Evolutionary conservation across 2,113 vertebrate species (phyloP).

Genomic region (human (Homo sapiens)): GRCh38 chr6:23045001-23045500

Average conservation of each 20-base stretch:
- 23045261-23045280: neutral
- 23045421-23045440: too few relatives aligned
- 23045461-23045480: neutral
- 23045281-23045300: neutral
- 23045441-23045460: neutral
- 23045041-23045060: neutral
- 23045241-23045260: neutral
- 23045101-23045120: neutral
- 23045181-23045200: too few relatives aligned
- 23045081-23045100: neutral
- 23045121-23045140: neutral
- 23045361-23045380: rapidly evolving
- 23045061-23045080: neutral
- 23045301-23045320: too few relatives aligned
- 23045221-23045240: neutral
- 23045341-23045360: rapidly evolving
- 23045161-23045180: neutral
- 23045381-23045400: too few relatives aligned
- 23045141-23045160: too few relatives aligned
- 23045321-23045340: rapidly evolving
- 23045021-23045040: neutral
- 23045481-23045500: neutral
- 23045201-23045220: neutral
- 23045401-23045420: too few relatives aligned
- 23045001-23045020: neutral